Base-by-base conservation (phyloP, 2,113 vertebrate species). In the Calidris pugnax region DNA sequence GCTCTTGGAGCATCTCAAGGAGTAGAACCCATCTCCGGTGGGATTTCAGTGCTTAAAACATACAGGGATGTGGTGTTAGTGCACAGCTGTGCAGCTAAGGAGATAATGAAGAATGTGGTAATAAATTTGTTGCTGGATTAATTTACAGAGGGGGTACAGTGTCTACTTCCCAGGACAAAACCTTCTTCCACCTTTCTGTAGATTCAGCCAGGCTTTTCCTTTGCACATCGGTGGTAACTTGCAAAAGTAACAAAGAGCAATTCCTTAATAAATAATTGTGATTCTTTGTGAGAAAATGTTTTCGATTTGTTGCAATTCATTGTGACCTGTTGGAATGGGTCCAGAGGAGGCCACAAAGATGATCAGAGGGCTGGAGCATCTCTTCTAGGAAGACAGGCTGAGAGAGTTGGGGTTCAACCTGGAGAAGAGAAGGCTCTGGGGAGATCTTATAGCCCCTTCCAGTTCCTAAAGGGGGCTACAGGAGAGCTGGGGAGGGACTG, bases 161-260 rank as follows among this genome's bases (percentile, higher is more conserved):
- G 33, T 53, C 35, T 59, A 30, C 41, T 72, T 86, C 41, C 19
- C 32, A 51, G 64, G 63, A 35, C n/a, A 53, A 6, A 23, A 22
- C 47, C 21, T 22, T 22, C 26, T 62, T 48, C 23, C 21, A 21
- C 24, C 32, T 2, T 41, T 69, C 1, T 0, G 39, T 18, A 17
- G 19, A 4, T n/a, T 35, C 23, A 39, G 24, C 55, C 5, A 0
- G 17, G 18, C 28, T 10, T 75, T 35, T 45, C 14, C 30, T 75
- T 41, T 62, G 37, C 39, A 7, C 7, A 0, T 14, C 0, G 2
- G 3, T 28, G 24, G 18, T 43, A 81, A 50, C 41, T 59, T 6
- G 3, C 6, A 53, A 45, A 83, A 33, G 12, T 7, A 35, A 17
- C 43, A 23, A 30, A 27, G 26, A 64, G 5, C 32, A 14, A 9